Base-by-base conservation (phyloP, 2,888 invertebrate species). In the Corbicula japonica region DNA sequence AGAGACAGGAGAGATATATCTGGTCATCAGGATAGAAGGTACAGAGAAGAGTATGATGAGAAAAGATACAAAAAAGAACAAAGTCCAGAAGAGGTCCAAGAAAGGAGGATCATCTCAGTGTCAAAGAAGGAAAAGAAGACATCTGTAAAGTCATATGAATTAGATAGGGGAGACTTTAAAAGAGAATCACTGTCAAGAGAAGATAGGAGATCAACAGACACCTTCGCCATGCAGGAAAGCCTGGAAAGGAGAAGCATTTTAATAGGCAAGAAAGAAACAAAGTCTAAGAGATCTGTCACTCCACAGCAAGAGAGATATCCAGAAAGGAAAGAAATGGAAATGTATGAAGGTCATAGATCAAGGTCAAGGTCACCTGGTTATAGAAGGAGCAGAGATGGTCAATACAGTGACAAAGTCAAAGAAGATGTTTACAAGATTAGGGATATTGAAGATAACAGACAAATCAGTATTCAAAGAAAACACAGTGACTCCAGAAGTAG, bases 91-190 rank as follows among this genome's bases (percentile, higher is more conserved):
- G 58, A 66, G n/a, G 4, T 32, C 12, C 28, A 52, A 10, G 76
- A 77, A 52, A 72, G 77, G 58, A 54, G 77, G 28, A 62, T 77
- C 8, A 54, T 77, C 10, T 77, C 77, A 10, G 56, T 77, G 4
- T 26, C 62, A 18, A 75, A 63, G 48, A 75, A 63, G 48, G 61
- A 68, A 1, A 54, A 54, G n/a, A 66, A 66, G 35, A 4, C 28
- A 35, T 4, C 52, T 10, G 10, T 18, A 26, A 54, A 52, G 41
- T n/a, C 23, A 1, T 66, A 66, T 30, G 54, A 54, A 4, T 2
- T 26, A 30, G 52, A 65, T 15, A 8, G 10, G 18, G 30, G 34
- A 1, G 48, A 32, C 3, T 48, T 32, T 21, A 58, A 30, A 2
- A 48, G 46, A 12, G 34, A 44, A 26, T 44, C 50, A 34, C 35